These are phyloP conservation scores for Drosophila niveifrons DNA, from an alignment of 2,888 invertebrate species.

Conservation along the genomic window DNA sequence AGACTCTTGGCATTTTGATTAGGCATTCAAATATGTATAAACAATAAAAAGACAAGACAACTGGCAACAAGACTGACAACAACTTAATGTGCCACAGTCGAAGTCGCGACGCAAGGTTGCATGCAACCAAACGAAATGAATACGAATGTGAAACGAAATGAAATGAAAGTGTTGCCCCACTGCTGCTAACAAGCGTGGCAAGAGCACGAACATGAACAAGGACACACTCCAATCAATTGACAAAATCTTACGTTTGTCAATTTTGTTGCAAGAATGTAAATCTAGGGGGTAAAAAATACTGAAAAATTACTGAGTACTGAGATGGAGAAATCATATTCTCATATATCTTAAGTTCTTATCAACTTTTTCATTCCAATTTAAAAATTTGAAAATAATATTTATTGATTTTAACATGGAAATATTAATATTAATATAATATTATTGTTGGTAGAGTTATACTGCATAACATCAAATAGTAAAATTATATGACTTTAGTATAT, in stretches of 20 bases:
- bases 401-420: too few relatives aligned
- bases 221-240: slow-evolving; percentile 19
- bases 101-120: neutral
- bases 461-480: too few relatives aligned
- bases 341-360: too few relatives aligned
- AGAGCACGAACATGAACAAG: slow-evolving; percentile 16
- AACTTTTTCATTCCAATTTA: too few relatives aligned
- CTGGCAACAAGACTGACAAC: slow-evolving; percentile 52
- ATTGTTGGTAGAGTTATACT: too few relatives aligned
- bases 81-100: slow-evolving; percentile 67
- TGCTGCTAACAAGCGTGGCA: too few relatives aligned
- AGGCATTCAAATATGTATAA: slow-evolving; percentile 61
- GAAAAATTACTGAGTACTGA: neutral
- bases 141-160: too few relatives aligned
- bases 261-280: neutral
- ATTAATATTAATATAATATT: too few relatives aligned
- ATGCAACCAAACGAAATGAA: slow-evolving; percentile 2
- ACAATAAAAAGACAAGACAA: slow-evolving; percentile 43
- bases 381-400: too few relatives aligned
- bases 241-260: slow-evolving; percentile 6
- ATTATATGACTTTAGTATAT: too few relatives aligned
- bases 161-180: too few relatives aligned
- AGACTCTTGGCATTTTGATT: slow-evolving; percentile 59
- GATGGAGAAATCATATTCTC: too few relatives aligned
- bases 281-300: neutral